Evolutionary conservation across 1,140 invertebrate species (phyloP), one percentile per base, ranked within the genome.

Genomic region (Leucophenga varia): DNA sequence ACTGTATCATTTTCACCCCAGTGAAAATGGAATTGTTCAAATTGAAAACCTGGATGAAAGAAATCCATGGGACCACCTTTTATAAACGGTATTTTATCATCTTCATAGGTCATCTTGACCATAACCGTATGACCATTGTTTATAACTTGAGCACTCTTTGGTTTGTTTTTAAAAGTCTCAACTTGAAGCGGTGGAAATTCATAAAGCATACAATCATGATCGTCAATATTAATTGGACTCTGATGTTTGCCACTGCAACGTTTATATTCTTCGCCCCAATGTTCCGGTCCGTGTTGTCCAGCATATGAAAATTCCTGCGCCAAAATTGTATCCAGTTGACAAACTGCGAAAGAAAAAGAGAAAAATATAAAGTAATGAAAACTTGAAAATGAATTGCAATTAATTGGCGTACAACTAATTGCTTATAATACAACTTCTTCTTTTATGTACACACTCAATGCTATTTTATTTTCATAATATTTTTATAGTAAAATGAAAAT

Each of bases 181-280:
- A 87, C 80, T 46, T 55, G 52, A 25, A 90, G 71, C 3, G 79
- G 72, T 0, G 81, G 78, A 32, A 85, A 77, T 2, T 28, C 13
- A 12, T 51, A 56, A 6, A 40, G 21, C 36, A 79, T 79, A 3
- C 88, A 86, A n/a, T 78, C 74, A 3, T 85, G 79, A 25, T 85
- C 79, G 53, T 86, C 81, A 40, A 92, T 91, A 61, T 92, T 86
- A 32, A 92, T 91, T 0, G 90, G 90, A 41, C 88, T 90, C 64
- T 92, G 90, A 58, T 86, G 83, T 72, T 90, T 89, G 14, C 89
- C 88, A 14, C 82, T 76, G 56, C 89, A 91, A 14, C 81, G 78
- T 3, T 81, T 65, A 55, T 81, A 89, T 2, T 82, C 74, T 19
- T 87, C 79, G 4, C 82, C 79, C 89, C 88, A 91, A 54, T 85